These are phyloP conservation scores for Aphidius ervi DNA, from an alignment of 1,140 invertebrate species.

Conservation along the genomic window DNA sequence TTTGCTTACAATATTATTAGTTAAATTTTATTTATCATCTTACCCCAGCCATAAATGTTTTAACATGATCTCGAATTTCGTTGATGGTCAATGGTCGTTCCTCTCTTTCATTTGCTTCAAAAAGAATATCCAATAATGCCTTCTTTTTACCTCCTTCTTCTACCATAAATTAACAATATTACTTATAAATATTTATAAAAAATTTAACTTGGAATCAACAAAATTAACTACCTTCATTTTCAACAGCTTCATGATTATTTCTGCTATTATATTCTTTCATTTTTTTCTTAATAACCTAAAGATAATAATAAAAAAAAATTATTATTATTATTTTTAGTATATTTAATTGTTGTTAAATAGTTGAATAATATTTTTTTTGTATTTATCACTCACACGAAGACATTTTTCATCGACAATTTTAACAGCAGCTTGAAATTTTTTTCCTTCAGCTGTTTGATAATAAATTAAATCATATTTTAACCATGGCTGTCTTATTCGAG, in stretches of 20 bases:
- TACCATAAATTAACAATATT: not conserved
- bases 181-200: not conserved
- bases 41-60: conserved; percentile 77
- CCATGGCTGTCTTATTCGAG: conserved; percentile 35
- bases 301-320: not conserved
- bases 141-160: conserved; percentile 47
- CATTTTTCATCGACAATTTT: conserved; percentile 38
- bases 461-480: conserved; percentile 33
- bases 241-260: not conserved
- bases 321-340: too few relatives aligned
- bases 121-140: conserved; percentile 68
- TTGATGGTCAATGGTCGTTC: conserved; percentile 57
- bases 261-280: not conserved
- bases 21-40: conserved; percentile 12
- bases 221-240: conserved; percentile 12
- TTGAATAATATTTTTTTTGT: not conserved
- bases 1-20: too few relatives aligned
- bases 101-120: conserved; percentile 56
- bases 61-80: conserved; percentile 69
- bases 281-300: conserved; percentile 18
- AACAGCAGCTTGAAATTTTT: conserved; percentile 32
- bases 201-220: conserved; percentile 7
- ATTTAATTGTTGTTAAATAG: not conserved
- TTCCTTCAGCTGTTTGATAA: conserved; percentile 32
- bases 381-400: conserved; percentile 33